phyloP scores from a whole-genome alignment of 2,888 invertebrate genomes.

The Smittia sp. region DNA sequence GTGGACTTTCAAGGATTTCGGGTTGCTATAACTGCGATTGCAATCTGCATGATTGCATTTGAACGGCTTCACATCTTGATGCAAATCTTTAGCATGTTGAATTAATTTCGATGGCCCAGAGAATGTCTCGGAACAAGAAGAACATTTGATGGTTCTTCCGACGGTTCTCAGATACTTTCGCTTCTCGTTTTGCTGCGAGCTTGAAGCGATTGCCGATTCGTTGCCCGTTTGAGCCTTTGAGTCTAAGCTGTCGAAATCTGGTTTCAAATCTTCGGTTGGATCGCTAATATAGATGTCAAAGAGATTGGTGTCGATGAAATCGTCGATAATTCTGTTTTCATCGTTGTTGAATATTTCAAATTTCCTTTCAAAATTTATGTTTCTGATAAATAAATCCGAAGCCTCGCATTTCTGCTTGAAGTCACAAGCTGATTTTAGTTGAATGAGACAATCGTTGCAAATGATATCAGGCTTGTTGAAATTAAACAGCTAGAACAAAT shows the following conservation, averaged over 20 bases:
- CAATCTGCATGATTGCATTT: not conserved
- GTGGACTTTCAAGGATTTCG: slow-evolving; percentile 33
- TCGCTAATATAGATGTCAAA: slow-evolving; percentile 28
- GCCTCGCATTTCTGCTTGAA: slow-evolving; percentile 34
- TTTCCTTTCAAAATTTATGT: slow-evolving; percentile 31
- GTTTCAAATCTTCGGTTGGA: slow-evolving; percentile 30
- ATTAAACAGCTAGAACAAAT: not conserved
- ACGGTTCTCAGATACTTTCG: not conserved
- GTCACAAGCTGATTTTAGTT: slow-evolving; percentile 8
- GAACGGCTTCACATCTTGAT: slow-evolving; percentile 29
- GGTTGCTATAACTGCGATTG: not conserved
- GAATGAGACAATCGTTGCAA: slow-evolving; percentile 12
- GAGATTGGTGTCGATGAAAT: slow-evolving; percentile 33
- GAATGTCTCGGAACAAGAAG: not conserved
- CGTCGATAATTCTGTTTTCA: not conserved
- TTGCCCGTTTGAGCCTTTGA: not conserved
- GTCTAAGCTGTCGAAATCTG: slow-evolving; percentile 30
- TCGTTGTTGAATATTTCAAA: slow-evolving; percentile 18
- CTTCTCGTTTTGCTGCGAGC: not conserved
- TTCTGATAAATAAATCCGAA: slow-evolving; percentile 14
- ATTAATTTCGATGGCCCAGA: slow-evolving; percentile 26
- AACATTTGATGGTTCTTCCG: not conserved
- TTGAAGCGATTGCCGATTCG: not conserved
- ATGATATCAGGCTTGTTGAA: slow-evolving; percentile 14
- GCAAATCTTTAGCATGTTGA: slow-evolving; percentile 5